phyloP scores from a whole-genome alignment of 2,113 vertebrate genomes.

The Equus przewalskii region DNA sequence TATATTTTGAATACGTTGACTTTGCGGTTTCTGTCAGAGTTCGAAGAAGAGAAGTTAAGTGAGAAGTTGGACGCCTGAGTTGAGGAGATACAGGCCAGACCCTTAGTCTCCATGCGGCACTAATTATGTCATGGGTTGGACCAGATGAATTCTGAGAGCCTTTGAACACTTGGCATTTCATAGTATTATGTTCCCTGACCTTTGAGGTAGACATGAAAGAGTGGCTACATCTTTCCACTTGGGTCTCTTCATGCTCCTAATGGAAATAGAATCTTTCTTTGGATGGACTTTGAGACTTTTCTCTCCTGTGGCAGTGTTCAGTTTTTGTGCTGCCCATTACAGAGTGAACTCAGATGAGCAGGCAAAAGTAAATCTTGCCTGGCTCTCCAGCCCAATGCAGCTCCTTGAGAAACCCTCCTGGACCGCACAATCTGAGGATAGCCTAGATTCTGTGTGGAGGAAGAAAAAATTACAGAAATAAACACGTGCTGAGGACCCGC shows the following conservation, averaged over 20 bases:
- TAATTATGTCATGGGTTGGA: background rate
- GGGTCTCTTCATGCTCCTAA: background rate
- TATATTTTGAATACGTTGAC: background rate
- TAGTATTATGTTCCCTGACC: background rate
- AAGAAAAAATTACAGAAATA: background rate
- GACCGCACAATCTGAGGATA: background rate
- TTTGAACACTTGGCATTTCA: background rate
- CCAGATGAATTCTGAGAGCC: background rate
- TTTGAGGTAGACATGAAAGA: background rate
- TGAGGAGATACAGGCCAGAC: background rate
- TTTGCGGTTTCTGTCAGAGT: background rate
- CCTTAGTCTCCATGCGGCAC: background rate
- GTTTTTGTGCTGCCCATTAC: background rate
- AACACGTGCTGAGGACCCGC: background rate
- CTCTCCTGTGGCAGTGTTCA: background rate
- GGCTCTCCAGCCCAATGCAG: background rate
- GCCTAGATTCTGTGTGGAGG: background rate
- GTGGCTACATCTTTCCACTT: background rate
- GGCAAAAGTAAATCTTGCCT: background rate
- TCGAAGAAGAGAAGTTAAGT: constrained; percentile 13
- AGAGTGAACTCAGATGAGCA: background rate
- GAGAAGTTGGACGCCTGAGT: background rate
- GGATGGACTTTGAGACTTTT: constrained; percentile 7
- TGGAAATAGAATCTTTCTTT: background rate
- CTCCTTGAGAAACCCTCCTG: background rate